A percentile compares a stretch with the other conserved stretches of the same genome.
These are phyloP conservation scores for Neodiprion lecontei DNA, from an alignment of 1,140 invertebrate genomes.

Conservation along the genomic window DNA sequence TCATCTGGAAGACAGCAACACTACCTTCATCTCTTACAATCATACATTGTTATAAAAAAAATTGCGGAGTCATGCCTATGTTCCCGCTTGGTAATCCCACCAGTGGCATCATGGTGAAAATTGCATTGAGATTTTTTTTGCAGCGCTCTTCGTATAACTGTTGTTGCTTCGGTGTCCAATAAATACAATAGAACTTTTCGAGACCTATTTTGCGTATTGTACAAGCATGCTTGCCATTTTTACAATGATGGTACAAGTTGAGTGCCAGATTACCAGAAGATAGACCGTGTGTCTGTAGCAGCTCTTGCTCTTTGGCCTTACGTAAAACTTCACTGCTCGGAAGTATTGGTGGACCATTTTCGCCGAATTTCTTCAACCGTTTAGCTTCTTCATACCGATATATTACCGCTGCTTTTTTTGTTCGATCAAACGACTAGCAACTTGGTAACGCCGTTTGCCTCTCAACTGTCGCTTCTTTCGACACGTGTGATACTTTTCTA, in stretches of 20 bases:
- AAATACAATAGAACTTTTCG: constrained; percentile 20
- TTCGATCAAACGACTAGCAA: constrained; percentile 19
- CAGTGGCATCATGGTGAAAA: constrained; percentile 24
- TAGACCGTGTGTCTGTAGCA: constrained; percentile 6
- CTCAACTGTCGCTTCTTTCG: constrained; percentile 20
- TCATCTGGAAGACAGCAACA: constrained; percentile 30
- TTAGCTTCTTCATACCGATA: constrained; percentile 24
- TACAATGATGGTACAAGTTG: constrained; percentile 15
- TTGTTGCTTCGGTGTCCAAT: constrained; percentile 17
- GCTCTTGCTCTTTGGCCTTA: constrained; percentile 27
- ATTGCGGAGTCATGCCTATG: constrained; percentile 8
- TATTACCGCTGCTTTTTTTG: constrained; percentile 16
- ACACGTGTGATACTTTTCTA: background rate
- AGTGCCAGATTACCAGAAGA: constrained; percentile 12
- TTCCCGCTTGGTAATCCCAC: constrained; percentile 21
- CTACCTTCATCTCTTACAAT: constrained; percentile 24
- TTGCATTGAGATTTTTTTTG: constrained; percentile 22
- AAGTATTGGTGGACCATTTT: constrained; percentile 17
- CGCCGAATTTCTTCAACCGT: constrained; percentile 19
- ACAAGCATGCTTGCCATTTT: constrained; percentile 14
- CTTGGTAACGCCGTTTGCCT: background rate
- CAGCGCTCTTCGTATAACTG: constrained; percentile 27
- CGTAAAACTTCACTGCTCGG: constrained; percentile 16
- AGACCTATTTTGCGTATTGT: constrained; percentile 18
- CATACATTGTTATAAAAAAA: constrained; percentile 30